phyloP scores from a whole-genome alignment of 2,113 vertebrate species.

The Hippocampus abdominalis region DNA sequence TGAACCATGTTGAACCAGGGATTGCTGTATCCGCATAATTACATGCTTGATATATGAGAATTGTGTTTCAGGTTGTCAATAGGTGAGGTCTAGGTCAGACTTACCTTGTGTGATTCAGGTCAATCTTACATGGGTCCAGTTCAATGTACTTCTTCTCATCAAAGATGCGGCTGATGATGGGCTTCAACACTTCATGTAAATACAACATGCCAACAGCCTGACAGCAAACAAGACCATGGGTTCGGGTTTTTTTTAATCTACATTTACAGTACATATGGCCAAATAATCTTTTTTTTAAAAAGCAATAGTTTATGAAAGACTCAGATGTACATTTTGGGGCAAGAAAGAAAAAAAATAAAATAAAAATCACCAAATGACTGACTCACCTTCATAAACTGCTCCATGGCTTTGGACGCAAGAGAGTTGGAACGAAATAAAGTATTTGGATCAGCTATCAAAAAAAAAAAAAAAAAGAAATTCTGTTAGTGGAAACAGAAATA shows the following conservation, averaged over 20 bases:
- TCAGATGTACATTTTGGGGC: not conserved
- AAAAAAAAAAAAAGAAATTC: not conserved
- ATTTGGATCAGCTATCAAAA: constrained; percentile 82
- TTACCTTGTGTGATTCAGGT: constrained; percentile 79
- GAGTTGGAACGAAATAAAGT: constrained; percentile 92
- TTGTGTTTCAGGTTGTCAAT: not conserved
- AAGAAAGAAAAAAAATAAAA: not conserved
- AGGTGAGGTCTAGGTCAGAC: not conserved
- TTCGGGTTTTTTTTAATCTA: not conserved
- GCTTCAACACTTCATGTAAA: constrained; percentile 83
- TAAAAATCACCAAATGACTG: constrained; percentile 5
- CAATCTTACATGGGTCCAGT: constrained; percentile 87
- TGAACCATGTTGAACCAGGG: too few relatives aligned
- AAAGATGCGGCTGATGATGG: constrained; percentile 80
- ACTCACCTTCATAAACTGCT: constrained; percentile 89
- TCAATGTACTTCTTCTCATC: constrained; percentile 92
- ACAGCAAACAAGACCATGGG: constrained; percentile 28
- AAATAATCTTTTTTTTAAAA: not conserved
- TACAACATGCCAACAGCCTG: constrained; percentile 91
- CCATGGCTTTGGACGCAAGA: constrained; percentile 87
- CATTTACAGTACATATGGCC: not conserved
- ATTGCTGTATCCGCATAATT: not conserved
- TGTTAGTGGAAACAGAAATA: not conserved
- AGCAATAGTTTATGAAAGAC: not conserved
- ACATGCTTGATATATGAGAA: constrained; percentile 1